Conservation (phyloP, 2,888 invertebrate species). For the Brenthis hecate region DNA sequence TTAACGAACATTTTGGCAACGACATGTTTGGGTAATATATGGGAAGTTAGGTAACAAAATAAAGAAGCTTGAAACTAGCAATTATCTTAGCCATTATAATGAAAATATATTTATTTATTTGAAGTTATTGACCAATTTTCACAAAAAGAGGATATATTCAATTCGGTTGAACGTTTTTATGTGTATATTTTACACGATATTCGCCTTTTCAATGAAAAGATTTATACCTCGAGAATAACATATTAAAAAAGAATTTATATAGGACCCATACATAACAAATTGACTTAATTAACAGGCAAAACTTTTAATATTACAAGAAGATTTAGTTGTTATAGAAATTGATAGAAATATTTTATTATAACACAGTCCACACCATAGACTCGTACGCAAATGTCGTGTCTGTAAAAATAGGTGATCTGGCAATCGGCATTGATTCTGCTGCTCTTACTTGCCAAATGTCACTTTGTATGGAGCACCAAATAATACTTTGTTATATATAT, state of each 20-base stretch:
- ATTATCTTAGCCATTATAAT: background rate
- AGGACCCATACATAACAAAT: too few species aligned
- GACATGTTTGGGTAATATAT: conserved; percentile 9
- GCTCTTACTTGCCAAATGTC: conserved; percentile 42
- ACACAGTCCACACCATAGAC: conserved; percentile 6
- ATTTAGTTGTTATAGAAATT: too few species aligned
- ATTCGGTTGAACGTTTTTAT: too few species aligned
- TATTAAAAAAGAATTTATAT: too few species aligned
- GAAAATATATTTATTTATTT: background rate
- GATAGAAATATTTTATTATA: background rate
- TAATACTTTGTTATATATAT: conserved; percentile 17
- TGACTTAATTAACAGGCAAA: too few species aligned
- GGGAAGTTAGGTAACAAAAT: conserved; percentile 1
- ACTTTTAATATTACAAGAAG: too few species aligned
- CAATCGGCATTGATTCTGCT: conserved; percentile 39
- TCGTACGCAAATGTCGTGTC: conserved; percentile 42
- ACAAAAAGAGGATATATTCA: too few species aligned
- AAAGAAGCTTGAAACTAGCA: conserved; percentile 6
- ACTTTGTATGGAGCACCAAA: conserved; percentile 23
- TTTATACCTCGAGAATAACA: too few species aligned
- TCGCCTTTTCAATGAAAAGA: too few species aligned
- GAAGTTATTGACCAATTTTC: background rate
- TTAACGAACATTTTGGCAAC: conserved; percentile 26
- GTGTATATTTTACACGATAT: too few species aligned
- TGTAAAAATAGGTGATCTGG: conserved; percentile 47